Conservation (phyloP, 30 jellyfish, hydroid and myxozoan genomes). For the Turritopsis rubra region DNA sequence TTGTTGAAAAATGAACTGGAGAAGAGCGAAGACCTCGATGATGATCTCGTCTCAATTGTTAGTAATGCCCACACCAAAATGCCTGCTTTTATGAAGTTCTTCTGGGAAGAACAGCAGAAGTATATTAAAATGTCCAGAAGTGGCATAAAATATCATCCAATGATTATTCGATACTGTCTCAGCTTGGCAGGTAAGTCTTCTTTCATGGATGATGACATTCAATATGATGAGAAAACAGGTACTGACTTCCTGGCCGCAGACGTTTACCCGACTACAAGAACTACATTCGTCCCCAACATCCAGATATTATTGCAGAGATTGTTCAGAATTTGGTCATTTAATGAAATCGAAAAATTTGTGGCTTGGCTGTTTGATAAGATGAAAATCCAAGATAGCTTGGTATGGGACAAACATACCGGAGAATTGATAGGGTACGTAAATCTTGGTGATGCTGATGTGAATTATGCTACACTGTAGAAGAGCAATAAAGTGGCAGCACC, state of each 20-base stretch:
- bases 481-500: constrained; percentile 47
- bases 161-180: constrained; percentile 54
- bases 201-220: constrained; percentile 52
- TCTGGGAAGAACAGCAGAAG: constrained; percentile 78
- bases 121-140: constrained; percentile 36
- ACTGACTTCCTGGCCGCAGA: constrained; percentile 51
- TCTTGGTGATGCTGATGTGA: constrained; percentile 53
- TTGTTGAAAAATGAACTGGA: constrained; percentile 33
- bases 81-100: constrained; percentile 64
- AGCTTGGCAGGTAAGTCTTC: constrained; percentile 55
- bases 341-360: constrained; percentile 32
- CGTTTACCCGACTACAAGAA: constrained; percentile 49
- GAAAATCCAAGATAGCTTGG: constrained; percentile 61
- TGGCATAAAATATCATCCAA: constrained; percentile 62
- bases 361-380: constrained; percentile 56
- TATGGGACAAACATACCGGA: constrained; percentile 79
- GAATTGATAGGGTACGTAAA: constrained; percentile 65
- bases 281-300: constrained; percentile 46
- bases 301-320: constrained; percentile 33
- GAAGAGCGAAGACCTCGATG: constrained; percentile 13
- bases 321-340: constrained; percentile 16
- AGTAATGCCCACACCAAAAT: constrained; percentile 14
- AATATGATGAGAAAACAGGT: constrained; percentile 33
- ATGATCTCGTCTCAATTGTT: constrained; percentile 40
- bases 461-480: constrained; percentile 51